Evolutionary conservation across 1,140 invertebrate genomes (phyloP).

Genomic region (Halictus rubicundus): DNA sequence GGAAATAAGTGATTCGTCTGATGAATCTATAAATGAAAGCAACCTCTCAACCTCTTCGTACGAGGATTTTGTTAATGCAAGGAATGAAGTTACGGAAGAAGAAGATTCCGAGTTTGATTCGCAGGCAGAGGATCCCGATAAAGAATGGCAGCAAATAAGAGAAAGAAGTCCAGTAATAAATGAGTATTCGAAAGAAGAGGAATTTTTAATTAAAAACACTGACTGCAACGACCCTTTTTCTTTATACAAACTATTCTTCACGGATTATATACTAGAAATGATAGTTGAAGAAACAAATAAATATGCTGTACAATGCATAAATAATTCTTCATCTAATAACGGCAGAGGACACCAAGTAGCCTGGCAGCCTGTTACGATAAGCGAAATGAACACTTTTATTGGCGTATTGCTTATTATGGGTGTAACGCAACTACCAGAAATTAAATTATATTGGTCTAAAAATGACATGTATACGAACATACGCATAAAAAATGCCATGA

Average conservation of each 20-base stretch:
- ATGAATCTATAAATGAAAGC: too few relatives aligned
- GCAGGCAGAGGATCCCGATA: not conserved
- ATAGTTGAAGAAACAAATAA: conserved; percentile 18
- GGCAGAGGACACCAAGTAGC: not conserved
- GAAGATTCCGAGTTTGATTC: too few relatives aligned
- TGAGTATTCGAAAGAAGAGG: conserved; percentile 28
- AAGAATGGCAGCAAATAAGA: conserved; percentile 15
- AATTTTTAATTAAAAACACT: not conserved
- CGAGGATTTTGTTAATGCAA: too few relatives aligned
- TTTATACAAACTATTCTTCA: conserved; percentile 22
- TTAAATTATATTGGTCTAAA: not conserved
- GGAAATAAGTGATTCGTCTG: too few relatives aligned
- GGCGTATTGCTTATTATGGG: conserved; percentile 15
- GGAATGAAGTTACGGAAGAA: too few relatives aligned
- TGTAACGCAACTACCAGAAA: too few relatives aligned
- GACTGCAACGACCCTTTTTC: not conserved
- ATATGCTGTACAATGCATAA: too few relatives aligned
- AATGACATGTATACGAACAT: not conserved
- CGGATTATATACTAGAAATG: not conserved
- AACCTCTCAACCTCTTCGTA: too few relatives aligned
- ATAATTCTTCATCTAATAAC: not conserved
- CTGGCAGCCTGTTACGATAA: conserved; percentile 7
- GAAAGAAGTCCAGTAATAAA: conserved; percentile 7
- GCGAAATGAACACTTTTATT: conserved; percentile 12
- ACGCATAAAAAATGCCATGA: conserved; percentile 2